Percentiles rank a stretch among this genome's conserved stretches.
Conservation (phyloP, 2,113 vertebrate genomes). For the Callipepla squamata region DNA sequence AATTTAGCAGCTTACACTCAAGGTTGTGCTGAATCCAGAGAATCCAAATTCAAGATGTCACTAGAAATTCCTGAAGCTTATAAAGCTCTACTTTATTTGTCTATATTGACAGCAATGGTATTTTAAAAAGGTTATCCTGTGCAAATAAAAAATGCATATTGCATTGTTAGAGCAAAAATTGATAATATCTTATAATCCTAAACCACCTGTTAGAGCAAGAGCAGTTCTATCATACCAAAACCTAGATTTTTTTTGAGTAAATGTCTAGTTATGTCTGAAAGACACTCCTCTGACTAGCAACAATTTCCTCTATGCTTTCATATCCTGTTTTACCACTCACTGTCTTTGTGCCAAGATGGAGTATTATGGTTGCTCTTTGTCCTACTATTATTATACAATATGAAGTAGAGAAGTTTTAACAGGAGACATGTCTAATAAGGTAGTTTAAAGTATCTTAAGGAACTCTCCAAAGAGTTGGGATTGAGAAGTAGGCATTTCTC, state of each 20-base stretch:
- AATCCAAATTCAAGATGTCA: not conserved
- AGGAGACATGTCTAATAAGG: not conserved
- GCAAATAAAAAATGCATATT: not conserved
- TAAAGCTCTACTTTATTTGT: not conserved
- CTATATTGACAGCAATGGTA: fast-evolving
- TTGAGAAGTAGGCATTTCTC: not conserved
- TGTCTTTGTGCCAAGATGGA: not conserved
- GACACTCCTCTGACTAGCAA: not conserved
- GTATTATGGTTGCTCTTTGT: not conserved
- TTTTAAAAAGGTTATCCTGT: not conserved
- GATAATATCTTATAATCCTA: not conserved
- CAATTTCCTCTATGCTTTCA: fast-evolving
- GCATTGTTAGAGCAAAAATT: not conserved
- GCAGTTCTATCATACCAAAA: not conserved
- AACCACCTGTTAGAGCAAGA: not conserved
- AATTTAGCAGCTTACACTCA: not conserved
- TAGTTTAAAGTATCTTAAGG: not conserved
- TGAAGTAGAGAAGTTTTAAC: not conserved
- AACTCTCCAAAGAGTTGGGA: not conserved
- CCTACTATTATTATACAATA: not conserved
- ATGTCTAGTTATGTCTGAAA: not conserved
- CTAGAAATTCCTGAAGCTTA: not conserved
- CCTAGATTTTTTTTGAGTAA: not conserved
- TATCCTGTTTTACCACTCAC: not conserved
- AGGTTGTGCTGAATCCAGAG: not conserved